Conservation (phyloP, 2,113 vertebrate species). For the Lampris megalopsis region DNA sequence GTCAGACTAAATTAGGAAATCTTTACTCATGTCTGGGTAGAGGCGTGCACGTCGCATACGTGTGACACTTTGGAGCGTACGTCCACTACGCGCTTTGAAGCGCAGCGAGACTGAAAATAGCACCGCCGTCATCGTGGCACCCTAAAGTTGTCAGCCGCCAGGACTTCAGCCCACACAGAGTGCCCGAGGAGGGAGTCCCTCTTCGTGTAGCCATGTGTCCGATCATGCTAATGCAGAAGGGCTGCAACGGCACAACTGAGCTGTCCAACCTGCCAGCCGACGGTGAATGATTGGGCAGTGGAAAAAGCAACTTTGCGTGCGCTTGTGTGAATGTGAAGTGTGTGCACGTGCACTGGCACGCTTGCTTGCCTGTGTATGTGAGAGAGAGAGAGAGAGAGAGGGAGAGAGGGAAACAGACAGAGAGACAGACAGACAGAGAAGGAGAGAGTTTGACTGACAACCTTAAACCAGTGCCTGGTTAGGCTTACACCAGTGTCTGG, state of each 20-base stretch:
- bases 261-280: slow-evolving; percentile 45
- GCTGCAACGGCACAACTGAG: slow-evolving; percentile 55
- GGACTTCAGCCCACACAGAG: slow-evolving; percentile 50
- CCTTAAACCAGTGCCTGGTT: not conserved
- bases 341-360: not conserved
- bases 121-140: slow-evolving; percentile 17
- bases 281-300: slow-evolving; percentile 40
- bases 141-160: slow-evolving; percentile 35
- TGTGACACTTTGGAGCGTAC: slow-evolving; percentile 42
- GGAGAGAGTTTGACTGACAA: not conserved
- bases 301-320: slow-evolving; percentile 52
- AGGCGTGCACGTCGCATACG: slow-evolving; percentile 50
- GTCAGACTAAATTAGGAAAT: slow-evolving; percentile 64
- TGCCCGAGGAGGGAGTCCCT: slow-evolving; percentile 25
- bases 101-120: slow-evolving; percentile 50
- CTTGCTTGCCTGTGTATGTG: not conserved
- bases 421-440: not conserved
- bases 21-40: slow-evolving; percentile 67
- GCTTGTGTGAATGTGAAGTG: slow-evolving; percentile 24
- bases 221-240: slow-evolving; percentile 44
- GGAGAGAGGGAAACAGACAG: not conserved
- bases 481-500: not conserved
- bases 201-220: slow-evolving; percentile 55
- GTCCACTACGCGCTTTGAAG: slow-evolving; percentile 47
- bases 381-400: not conserved